Base-by-base conservation (phyloP, 2,888 invertebrate species). In the Pseudococcus jackbeardsleyi region DNA sequence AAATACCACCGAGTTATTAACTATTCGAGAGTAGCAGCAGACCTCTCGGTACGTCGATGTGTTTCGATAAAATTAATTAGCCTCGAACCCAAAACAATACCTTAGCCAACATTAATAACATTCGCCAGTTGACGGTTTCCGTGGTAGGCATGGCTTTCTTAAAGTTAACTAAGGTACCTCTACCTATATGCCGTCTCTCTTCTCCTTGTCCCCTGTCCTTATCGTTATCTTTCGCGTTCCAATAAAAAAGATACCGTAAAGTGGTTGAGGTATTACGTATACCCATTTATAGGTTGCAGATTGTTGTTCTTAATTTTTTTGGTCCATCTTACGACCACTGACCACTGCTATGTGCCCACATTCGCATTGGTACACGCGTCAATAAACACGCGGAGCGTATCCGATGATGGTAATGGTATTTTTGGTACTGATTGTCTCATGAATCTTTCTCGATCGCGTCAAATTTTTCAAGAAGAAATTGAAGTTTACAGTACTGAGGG, bases 61-160 rank as follows among this genome's bases (percentile, higher is more conserved):
- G 39, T 72, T 26, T 72, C 33, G 72, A 33, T 72, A 72, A 33
- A 72, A 72, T 72, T 72, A 72, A 72, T 72, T 72, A 72, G 17
- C 33, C 72, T 26, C 72, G 33, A 17, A 72, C 17, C 17, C 72
- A n/a, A 72, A 72, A 72, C 72, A 72, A 72, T 72, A 72, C 33
- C 72, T 72, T 15, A 72, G 72, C 72, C 72, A 72, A 72, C 72
- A 72, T 72, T 33, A 72, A 33, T 72, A 72, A 33, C 33, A 72
- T 72, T 72, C 33, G 17, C 72, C 26, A 72, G 3, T 72, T 17
- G 72, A 72, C 72, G 39, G 33, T 17, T 72, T 72, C 33, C 72
- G 17, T 17, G 64, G 22, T 64, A 64, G 22, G n/a, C 4, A 11
- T 26, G 33, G 72, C 72, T 72, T 72, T 72, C 72, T 64, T 64